phyloP scores from a whole-genome alignment of 1,140 invertebrate species.

The Zaprionus nigranus region DNA sequence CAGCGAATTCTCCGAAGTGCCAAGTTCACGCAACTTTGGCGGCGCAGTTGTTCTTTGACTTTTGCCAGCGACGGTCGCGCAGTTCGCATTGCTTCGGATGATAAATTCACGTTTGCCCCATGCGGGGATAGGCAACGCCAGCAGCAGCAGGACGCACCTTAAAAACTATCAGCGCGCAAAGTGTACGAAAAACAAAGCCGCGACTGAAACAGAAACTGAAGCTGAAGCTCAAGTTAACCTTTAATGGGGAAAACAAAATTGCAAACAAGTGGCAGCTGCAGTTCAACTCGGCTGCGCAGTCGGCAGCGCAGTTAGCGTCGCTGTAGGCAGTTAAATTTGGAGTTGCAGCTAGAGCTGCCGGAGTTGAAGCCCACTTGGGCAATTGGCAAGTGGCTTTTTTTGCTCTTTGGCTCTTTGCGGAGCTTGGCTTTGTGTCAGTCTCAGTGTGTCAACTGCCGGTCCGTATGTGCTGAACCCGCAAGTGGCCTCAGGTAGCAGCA shows the following conservation, averaged over 20 bases:
- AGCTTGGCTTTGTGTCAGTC: conserved; percentile 73
- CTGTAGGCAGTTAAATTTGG: conserved; percentile 16
- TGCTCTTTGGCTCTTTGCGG: conserved; percentile 9
- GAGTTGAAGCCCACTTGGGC: conserved; percentile 49
- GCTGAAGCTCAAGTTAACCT: conserved; percentile 31
- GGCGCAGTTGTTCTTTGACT: conserved; percentile 73
- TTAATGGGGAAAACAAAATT: conserved; percentile 37
- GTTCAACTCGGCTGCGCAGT: not conserved
- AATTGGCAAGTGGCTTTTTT: conserved; percentile 49
- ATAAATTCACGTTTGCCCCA: conserved; percentile 48
- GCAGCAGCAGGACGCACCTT: conserved; percentile 74
- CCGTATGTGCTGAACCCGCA: conserved; percentile 71
- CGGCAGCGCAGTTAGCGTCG: too few species aligned
- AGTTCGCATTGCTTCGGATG: conserved; percentile 26
- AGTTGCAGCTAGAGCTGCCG: conserved; percentile 33
- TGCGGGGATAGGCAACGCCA: conserved; percentile 56
- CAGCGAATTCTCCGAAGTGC: conserved; percentile 35
- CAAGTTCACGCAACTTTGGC: conserved; percentile 33
- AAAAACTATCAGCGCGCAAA: conserved; percentile 37
- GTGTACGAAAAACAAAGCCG: conserved; percentile 3
- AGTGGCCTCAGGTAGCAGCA: conserved; percentile 66
- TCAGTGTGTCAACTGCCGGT: conserved; percentile 64
- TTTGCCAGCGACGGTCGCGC: conserved; percentile 57
- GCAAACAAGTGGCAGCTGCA: conserved; percentile 19
- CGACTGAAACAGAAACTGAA: not conserved